phyloP scores from a whole-genome alignment of 1,140 invertebrate genomes.

The Monomorium pharaonis region DNA sequence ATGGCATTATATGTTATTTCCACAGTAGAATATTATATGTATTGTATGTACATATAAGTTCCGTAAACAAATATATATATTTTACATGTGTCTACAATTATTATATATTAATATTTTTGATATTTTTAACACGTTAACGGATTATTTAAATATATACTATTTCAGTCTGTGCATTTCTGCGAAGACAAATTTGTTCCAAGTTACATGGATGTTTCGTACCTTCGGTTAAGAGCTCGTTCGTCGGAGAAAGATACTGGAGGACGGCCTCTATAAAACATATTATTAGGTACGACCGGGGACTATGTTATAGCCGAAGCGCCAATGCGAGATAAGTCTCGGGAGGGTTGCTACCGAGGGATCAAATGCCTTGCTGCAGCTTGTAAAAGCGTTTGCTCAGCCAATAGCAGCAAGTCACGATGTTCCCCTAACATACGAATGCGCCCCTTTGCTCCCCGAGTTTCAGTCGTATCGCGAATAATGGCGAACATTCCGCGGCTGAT shows the following conservation, averaged over 20 bases:
- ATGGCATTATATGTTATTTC: background rate
- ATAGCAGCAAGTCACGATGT: constrained; percentile 21
- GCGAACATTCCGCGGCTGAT: constrained; percentile 73
- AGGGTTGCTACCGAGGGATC: constrained; percentile 65
- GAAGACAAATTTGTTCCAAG: constrained; percentile 27
- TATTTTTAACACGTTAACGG: too few relatives aligned
- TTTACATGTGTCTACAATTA: too few relatives aligned
- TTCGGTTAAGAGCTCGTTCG: constrained; percentile 42
- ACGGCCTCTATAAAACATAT: constrained; percentile 68
- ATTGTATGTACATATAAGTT: too few relatives aligned
- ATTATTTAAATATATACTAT: constrained; percentile 6
- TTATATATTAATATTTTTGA: too few relatives aligned
- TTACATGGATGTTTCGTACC: constrained; percentile 34
- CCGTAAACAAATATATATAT: too few relatives aligned
- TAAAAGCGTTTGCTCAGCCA: constrained; percentile 65
- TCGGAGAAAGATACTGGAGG: constrained; percentile 67
- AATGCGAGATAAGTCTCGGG: constrained; percentile 61
- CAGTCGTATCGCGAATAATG: constrained; percentile 71
- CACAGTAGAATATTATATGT: background rate
- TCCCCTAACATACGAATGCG: constrained; percentile 18
- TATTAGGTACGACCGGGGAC: constrained; percentile 62
- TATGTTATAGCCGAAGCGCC: constrained; percentile 63
- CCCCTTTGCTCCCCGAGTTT: constrained; percentile 45
- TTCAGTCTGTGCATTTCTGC: constrained; percentile 8
- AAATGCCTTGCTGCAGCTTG: constrained; percentile 44